Evolutionary conservation across 2,113 vertebrate species (phyloP).

Genomic region (Thamnophis sirtalis): DNA sequence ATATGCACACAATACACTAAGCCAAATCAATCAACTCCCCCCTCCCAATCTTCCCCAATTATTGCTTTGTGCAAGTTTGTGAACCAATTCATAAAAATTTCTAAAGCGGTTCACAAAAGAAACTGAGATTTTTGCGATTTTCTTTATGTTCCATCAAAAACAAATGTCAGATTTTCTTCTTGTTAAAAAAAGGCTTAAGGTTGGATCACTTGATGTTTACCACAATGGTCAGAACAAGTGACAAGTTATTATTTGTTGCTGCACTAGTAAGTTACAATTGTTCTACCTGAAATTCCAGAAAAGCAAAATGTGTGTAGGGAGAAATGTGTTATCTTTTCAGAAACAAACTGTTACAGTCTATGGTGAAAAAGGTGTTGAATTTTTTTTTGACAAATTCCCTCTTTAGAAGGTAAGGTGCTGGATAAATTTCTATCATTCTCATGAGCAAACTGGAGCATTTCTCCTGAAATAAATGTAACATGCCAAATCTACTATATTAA

Average conservation of each 20-base stretch:
- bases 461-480: conserved; percentile 10
- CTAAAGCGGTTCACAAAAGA: not conserved
- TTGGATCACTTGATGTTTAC: not conserved
- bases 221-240: not conserved
- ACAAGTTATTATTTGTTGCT: not conserved
- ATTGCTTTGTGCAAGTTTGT: not conserved
- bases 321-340: not conserved
- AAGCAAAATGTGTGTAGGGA: not conserved
- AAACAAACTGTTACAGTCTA: not conserved
- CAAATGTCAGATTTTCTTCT: not conserved
- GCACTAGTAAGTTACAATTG: not conserved
- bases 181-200: not conserved
- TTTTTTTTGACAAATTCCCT: not conserved
- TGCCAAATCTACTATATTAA: not conserved
- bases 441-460: not conserved
- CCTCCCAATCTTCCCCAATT: not conserved
- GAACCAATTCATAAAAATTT: not conserved
- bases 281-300: not conserved
- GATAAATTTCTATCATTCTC: not conserved
- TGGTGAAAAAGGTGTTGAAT: not conserved
- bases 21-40: not conserved
- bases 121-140: not conserved
- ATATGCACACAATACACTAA: not conserved
- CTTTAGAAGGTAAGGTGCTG: not conserved
- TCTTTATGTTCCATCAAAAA: not conserved